Base-by-base conservation (phyloP, 2,888 invertebrate genomes). In the Acanthosepion esculentum region DNA sequence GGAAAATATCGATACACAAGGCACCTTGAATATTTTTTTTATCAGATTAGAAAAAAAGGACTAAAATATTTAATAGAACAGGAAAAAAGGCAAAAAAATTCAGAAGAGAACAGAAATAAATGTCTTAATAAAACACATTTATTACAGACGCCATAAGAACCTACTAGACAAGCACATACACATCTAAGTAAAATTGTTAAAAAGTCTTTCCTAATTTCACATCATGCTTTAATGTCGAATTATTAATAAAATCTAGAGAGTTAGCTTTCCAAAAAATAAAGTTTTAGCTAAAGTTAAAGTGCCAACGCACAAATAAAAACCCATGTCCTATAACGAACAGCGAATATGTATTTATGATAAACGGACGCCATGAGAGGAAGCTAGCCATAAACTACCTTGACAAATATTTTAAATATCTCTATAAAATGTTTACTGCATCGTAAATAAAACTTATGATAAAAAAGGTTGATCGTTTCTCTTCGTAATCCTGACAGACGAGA, bases 361-460 rank as follows among this genome's bases (percentile, higher is more conserved):
- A 92, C 48, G 53, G 92, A 92, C 92, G 53, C 48, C 48, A 92
- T 78, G 78, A 78, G n/a, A 78, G 78, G 78, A 78, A 78, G 78
- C 78, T 78, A 78, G 59, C 15, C n/a, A 78, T n/a, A 78, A 78
- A 78, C 78, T 78, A 78, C 78, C 78, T 78, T 78, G n/a, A n/a
- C 78, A 59, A 59, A 59, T 59, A 59, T 59, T 23, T 59, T 59
- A 59, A 59, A 59, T 59, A 59, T 59, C 59, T 59, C 20, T 23
- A 59, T 20, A n/a, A 78, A 78, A 78, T 78, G n/a, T 78, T 78
- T 78, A n/a, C 78, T 78, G 15, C 12, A 78, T 78, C 4, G 5
- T 12, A 29, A 48, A 26, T 48, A 92, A 50, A 48, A n/a, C n/a
- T 29, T 53, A 92, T 41, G 20, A 78, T 78, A 33, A 78, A 78